Evolutionary conservation across 2,797 vertebrate genomes (phyloP).

Genomic region (Chaenodraco wilsoni): DNA sequence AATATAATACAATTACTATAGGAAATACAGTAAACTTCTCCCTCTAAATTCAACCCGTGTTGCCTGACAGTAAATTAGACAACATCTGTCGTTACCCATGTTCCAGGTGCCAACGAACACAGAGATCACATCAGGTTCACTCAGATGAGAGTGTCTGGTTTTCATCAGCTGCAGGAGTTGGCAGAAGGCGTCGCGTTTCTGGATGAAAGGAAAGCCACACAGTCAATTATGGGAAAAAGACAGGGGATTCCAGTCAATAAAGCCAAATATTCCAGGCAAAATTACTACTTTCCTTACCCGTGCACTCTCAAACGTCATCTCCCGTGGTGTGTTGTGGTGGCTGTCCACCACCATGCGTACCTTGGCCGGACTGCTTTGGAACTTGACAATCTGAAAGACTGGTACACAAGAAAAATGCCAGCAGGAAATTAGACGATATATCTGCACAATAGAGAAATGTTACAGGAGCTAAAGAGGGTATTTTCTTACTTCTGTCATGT

Average conservation of each 20-base stretch:
- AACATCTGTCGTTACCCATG: conserved; percentile 81
- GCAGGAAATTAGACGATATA: not conserved
- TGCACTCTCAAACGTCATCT: conserved; percentile 84
- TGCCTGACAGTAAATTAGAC: conserved; percentile 2
- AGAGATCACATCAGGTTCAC: conserved; percentile 84
- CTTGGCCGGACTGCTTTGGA: conserved; percentile 81
- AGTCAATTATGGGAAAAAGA: conserved; percentile 14
- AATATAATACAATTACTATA: conserved; percentile 10
- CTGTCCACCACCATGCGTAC: conserved; percentile 83
- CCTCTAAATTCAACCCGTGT: not conserved
- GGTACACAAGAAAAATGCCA: conserved; percentile 7
- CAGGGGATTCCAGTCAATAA: not conserved
- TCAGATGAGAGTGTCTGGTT: conserved; percentile 76
- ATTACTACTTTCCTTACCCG: conserved; percentile 69
- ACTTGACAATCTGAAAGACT: conserved; percentile 87
- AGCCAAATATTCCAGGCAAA: not conserved
- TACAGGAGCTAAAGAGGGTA: not conserved
- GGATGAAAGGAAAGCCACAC: conserved; percentile 23
- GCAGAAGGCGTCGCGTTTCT: conserved; percentile 88
- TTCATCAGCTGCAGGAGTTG: conserved; percentile 87
- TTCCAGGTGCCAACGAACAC: conserved; percentile 90
- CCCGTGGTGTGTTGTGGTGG: conserved; percentile 78
- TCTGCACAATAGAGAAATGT: not conserved
- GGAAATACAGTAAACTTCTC: not conserved
- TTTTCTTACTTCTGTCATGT: conserved; percentile 82